Evolutionary conservation across 2,113 vertebrate genomes (phyloP).

Genomic region (Perca flavescens): DNA sequence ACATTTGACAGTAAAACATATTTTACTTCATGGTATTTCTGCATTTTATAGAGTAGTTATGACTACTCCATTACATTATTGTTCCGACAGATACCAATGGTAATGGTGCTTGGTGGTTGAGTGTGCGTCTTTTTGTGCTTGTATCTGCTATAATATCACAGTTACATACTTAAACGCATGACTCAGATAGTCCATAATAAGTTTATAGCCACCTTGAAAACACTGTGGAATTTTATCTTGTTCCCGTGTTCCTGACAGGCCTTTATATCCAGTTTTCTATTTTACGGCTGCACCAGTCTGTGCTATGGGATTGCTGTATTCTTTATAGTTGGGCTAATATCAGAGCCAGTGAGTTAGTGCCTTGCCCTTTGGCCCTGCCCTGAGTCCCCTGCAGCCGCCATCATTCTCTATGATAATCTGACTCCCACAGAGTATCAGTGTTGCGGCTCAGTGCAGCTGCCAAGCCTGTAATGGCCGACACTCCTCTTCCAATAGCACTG

Average conservation of each 20-base stretch:
- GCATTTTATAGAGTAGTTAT: neutral
- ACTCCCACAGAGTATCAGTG: constrained; percentile 73
- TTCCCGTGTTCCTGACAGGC: constrained; percentile 28
- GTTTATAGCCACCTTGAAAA: constrained; percentile 23
- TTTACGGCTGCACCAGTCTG: constrained; percentile 12
- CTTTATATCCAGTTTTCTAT: constrained; percentile 19
- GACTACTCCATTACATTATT: neutral
- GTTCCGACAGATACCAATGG: neutral
- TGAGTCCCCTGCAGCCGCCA: constrained; percentile 72
- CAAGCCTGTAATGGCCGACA: constrained; percentile 76
- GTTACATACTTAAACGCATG: constrained; percentile 10
- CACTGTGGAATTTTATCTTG: constrained; percentile 29
- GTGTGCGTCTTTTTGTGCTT: neutral
- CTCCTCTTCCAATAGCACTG: constrained; percentile 64
- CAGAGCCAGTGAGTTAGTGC: constrained; percentile 64
- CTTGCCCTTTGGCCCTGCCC: constrained; percentile 70
- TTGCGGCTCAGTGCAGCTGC: constrained; percentile 73
- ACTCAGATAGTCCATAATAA: constrained; percentile 17
- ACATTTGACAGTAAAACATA: constrained; percentile 4
- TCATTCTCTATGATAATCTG: constrained; percentile 73
- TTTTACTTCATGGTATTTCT: constrained; percentile 6
- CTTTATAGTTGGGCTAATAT: constrained; percentile 49
- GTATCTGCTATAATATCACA: neutral
- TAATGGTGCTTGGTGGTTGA: neutral
- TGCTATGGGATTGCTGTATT: constrained; percentile 52